These are phyloP conservation scores for Cryptus armator DNA, from an alignment of 2,888 invertebrate genomes.

Conservation along the genomic window DNA sequence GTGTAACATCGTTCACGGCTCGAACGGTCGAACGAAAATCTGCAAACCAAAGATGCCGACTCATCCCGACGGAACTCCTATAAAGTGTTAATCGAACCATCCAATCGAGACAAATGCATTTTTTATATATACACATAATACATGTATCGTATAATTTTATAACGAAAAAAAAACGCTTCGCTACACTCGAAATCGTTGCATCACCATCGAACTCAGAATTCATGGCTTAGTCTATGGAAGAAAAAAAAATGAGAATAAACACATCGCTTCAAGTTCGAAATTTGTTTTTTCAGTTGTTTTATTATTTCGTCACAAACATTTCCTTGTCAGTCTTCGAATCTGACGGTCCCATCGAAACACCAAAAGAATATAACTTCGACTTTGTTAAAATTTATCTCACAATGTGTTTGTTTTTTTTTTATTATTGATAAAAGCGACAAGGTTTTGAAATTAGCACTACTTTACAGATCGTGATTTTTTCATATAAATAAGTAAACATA, in stretches of 20 bases:
- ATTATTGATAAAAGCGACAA: conserved; percentile 65
- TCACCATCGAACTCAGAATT: conserved; percentile 53
- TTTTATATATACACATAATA: conserved; percentile 19
- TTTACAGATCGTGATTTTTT: conserved; percentile 46
- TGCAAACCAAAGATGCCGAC: conserved; percentile 93
- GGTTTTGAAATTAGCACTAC: conserved; percentile 58
- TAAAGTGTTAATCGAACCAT: conserved; percentile 86
- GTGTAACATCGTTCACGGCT: conserved; percentile 92
- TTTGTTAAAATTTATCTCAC: conserved; percentile 45
- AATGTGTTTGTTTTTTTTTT: conserved; percentile 6
- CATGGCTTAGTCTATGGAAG: conserved; percentile 44
- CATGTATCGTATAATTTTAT: conserved; percentile 28
- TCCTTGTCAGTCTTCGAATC: neutral
- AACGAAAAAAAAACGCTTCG: conserved; percentile 42
- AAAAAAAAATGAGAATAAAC: conserved; percentile 46
- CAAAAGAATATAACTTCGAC: neutral
- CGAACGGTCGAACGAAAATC: conserved; percentile 92
- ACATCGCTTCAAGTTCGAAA: conserved; percentile 42
- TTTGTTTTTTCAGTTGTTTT: conserved; percentile 20
- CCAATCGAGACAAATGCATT: conserved; percentile 24
- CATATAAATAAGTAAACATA: conserved; percentile 56
- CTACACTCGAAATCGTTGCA: conserved; percentile 54
- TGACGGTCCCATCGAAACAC: neutral
- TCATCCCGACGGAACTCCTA: conserved; percentile 91
- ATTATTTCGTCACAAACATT: conserved; percentile 33